Evolutionary conservation across 1,140 invertebrate species (phyloP).

Genomic region (Stratiolaelaps scimitus): DNA sequence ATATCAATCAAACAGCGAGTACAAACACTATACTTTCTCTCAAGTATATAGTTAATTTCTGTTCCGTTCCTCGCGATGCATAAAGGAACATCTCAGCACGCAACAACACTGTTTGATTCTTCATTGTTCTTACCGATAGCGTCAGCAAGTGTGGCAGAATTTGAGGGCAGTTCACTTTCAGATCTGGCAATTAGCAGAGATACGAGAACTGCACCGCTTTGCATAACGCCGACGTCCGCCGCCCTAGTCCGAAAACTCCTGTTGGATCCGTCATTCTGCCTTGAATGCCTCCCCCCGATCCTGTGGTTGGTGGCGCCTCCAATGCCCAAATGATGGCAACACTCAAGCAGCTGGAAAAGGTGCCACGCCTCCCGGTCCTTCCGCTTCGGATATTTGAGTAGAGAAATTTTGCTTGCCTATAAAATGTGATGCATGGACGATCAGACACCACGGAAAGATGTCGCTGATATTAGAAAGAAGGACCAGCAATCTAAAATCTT

Average conservation of each 20-base stretch:
- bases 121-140: conserved; percentile 18
- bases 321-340: conserved; percentile 19
- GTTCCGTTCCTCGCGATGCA: not conserved
- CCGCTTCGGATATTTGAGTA: conserved; percentile 12
- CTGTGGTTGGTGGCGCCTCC: not conserved
- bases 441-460: not conserved
- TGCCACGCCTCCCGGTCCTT: conserved; percentile 16
- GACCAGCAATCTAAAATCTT: not conserved
- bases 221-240: too few relatives aligned
- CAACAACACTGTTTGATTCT: too few relatives aligned
- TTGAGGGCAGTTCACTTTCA: conserved; percentile 11
- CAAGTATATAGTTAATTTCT: not conserved
- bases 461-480: not conserved
- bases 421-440: not conserved
- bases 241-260: not conserved
- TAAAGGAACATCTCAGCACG: too few relatives aligned
- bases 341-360: conserved; percentile 13
- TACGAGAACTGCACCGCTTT: not conserved
- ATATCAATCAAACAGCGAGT: too few relatives aligned
- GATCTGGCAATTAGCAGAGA: not conserved
- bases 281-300: not conserved
- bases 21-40: too few relatives aligned
- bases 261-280: not conserved
- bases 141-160: not conserved
- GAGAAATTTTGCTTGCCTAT: conserved; percentile 10